Evolutionary conservation across 2,888 invertebrate species (phyloP).

Genomic region (Desoria tigrina): DNA sequence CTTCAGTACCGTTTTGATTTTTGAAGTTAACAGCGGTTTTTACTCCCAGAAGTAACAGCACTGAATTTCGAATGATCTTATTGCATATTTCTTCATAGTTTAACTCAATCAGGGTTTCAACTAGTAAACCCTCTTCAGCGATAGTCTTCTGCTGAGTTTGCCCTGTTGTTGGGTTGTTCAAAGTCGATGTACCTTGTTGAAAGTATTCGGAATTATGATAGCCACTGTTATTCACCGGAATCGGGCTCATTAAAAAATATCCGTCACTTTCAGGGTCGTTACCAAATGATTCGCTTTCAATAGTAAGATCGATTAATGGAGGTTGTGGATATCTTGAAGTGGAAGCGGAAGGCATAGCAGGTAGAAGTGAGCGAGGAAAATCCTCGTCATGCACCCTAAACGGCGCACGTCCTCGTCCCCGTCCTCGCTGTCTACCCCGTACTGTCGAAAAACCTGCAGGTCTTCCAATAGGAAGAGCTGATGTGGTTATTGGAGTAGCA

Average conservation of each 20-base stretch:
- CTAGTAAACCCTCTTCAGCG: neutral
- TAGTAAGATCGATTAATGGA: slow-evolving; percentile 35
- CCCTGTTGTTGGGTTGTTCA: slow-evolving; percentile 21
- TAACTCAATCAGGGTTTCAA: neutral
- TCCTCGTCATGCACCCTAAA: slow-evolving; percentile 10
- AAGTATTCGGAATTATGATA: slow-evolving; percentile 21
- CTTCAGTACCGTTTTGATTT: slow-evolving; percentile 14
- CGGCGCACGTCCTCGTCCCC: slow-evolving; percentile 13
- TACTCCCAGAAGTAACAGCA: slow-evolving; percentile 61
- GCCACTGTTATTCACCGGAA: slow-evolving; percentile 10
- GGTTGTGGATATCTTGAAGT: slow-evolving; percentile 8
- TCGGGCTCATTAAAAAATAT: slow-evolving; percentile 39
- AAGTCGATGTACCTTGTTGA: slow-evolving; percentile 15
- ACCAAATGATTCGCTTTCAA: slow-evolving; percentile 30
- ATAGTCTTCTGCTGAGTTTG: slow-evolving; percentile 14
- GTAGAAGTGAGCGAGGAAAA: slow-evolving; percentile 8
- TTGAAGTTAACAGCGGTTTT: slow-evolving; percentile 56
- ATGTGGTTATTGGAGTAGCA: too few species aligned
- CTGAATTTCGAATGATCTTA: slow-evolving; percentile 59
- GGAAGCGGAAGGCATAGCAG: neutral
- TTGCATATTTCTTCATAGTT: slow-evolving; percentile 57
- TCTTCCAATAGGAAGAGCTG: neutral
- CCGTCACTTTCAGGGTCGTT: slow-evolving; percentile 33
- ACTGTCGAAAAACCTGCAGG: neutral
- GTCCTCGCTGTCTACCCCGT: slow-evolving; percentile 19